phyloP scores from a whole-genome alignment of 2,113 vertebrate species.

The Aphyosemion australe region DNA sequence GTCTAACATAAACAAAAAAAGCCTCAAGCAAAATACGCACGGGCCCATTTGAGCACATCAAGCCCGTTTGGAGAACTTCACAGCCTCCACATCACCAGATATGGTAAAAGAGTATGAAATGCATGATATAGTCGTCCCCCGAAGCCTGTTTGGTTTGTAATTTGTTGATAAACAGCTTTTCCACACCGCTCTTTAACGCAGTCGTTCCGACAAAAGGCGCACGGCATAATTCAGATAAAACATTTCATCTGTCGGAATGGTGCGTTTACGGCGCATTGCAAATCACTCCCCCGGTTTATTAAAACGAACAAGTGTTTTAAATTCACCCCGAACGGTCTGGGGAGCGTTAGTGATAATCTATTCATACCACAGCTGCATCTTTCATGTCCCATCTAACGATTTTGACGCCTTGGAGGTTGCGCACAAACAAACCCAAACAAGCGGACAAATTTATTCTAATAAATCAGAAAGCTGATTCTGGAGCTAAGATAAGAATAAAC shows the following conservation, averaged over 20 bases:
- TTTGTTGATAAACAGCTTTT: slow-evolving; percentile 78
- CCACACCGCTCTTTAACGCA: slow-evolving; percentile 43
- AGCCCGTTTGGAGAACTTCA: slow-evolving; percentile 65
- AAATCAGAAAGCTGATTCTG: slow-evolving; percentile 35
- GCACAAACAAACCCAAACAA: too few species aligned
- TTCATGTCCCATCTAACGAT: slow-evolving; percentile 64
- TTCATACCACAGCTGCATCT: slow-evolving; percentile 63
- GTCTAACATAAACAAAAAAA: slow-evolving; percentile 58
- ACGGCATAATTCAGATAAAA: slow-evolving; percentile 64
- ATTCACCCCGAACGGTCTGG: slow-evolving; percentile 54
- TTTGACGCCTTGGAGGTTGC: slow-evolving; percentile 65
- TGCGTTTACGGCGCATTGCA: slow-evolving; percentile 43
- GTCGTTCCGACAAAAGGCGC: slow-evolving; percentile 59
- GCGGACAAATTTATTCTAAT: slow-evolving; percentile 20
- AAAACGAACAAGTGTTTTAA: slow-evolving; percentile 64
- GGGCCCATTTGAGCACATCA: slow-evolving; percentile 43
- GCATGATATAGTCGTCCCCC: slow-evolving; percentile 60
- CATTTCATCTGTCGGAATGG: slow-evolving; percentile 60
- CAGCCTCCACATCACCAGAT: slow-evolving; percentile 48
- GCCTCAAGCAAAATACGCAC: slow-evolving; percentile 56
- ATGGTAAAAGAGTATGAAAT: slow-evolving; percentile 61
- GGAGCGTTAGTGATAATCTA: slow-evolving; percentile 63
- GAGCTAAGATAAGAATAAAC: not conserved
- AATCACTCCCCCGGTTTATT: slow-evolving; percentile 57
- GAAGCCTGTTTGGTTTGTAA: slow-evolving; percentile 67